These are phyloP conservation scores for Panagrolaimus sp. DNA, from an alignment of 1,140 invertebrate genomes.

Conservation along the genomic window DNA sequence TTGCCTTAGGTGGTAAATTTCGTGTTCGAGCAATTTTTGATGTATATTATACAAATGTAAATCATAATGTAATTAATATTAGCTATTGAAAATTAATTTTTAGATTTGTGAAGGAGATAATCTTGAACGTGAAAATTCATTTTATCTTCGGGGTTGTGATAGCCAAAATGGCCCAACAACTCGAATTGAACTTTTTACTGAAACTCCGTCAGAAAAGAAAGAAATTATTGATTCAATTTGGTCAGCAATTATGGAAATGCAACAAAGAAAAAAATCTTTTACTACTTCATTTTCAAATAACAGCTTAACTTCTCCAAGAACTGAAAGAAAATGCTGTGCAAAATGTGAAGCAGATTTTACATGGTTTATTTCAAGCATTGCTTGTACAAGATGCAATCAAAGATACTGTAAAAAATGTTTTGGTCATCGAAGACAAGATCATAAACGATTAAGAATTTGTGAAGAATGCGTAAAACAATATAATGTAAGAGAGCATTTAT, in stretches of 20 bases:
- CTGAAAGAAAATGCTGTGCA: slow-evolving; percentile 44
- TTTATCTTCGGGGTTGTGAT: slow-evolving; percentile 64
- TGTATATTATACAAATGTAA: slow-evolving; percentile 63
- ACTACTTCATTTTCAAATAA: slow-evolving; percentile 21
- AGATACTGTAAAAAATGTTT: slow-evolving; percentile 53
- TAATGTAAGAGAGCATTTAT: not conserved
- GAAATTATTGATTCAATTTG: slow-evolving; percentile 60
- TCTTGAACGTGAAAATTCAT: slow-evolving; percentile 64
- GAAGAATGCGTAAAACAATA: slow-evolving; percentile 25
- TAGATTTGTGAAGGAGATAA: slow-evolving; percentile 64
- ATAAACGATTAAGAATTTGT: slow-evolving; percentile 31
- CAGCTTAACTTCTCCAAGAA: slow-evolving; percentile 19
- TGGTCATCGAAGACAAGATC: slow-evolving; percentile 31
- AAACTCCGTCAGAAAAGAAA: slow-evolving; percentile 62
- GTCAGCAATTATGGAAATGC: slow-evolving; percentile 45
- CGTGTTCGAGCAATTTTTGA: slow-evolving; percentile 63
- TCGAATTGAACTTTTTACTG: slow-evolving; percentile 51
- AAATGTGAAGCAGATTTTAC: slow-evolving; percentile 49
- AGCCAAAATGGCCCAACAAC: slow-evolving; percentile 64
- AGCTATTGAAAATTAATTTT: slow-evolving; percentile 16
- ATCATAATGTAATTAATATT: too few species aligned
- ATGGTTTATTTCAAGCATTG: slow-evolving; percentile 15
- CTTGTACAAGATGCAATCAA: slow-evolving; percentile 29
- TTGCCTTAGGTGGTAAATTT: slow-evolving; percentile 60
- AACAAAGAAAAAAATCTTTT: slow-evolving; percentile 24